Evolutionary conservation across 2,797 vertebrate genomes (phyloP).

Genomic region (Loriculus beryllinus): DNA sequence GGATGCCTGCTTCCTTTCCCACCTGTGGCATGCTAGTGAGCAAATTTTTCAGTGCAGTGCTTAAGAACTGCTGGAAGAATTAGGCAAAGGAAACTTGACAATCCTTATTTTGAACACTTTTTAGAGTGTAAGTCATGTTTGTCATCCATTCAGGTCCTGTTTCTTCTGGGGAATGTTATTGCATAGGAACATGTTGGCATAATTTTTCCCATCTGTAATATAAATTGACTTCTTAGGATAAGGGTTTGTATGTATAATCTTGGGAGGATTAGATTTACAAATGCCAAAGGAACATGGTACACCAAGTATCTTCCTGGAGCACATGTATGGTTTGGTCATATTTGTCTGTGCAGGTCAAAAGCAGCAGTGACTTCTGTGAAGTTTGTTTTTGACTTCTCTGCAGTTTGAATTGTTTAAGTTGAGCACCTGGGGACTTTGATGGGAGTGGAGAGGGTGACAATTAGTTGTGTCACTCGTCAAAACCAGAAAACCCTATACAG

Average conservation of each 20-base stretch:
- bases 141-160: not conserved
- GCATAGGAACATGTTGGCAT: not conserved
- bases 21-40: not conserved
- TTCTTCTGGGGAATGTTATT: not conserved
- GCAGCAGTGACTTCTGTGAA: not conserved
- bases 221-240: not conserved
- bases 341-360: not conserved
- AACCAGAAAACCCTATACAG: not conserved
- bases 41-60: not conserved
- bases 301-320: not conserved
- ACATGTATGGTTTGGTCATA: not conserved
- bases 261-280: not conserved
- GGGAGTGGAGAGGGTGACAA: not conserved
- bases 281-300: not conserved
- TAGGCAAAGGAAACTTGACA: not conserved
- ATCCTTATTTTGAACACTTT: not conserved
- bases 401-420: not conserved
- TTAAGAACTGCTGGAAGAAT: not conserved
- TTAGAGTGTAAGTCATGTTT: not conserved
- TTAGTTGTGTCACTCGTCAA: not conserved
- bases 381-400: not conserved
- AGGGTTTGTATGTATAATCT: not conserved
- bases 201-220: not conserved
- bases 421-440: not conserved
- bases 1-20: not conserved